These are phyloP conservation scores for Tragelaphus strepsiceros DNA, from an alignment of 2,113 vertebrate species.

Conservation along the genomic window DNA sequence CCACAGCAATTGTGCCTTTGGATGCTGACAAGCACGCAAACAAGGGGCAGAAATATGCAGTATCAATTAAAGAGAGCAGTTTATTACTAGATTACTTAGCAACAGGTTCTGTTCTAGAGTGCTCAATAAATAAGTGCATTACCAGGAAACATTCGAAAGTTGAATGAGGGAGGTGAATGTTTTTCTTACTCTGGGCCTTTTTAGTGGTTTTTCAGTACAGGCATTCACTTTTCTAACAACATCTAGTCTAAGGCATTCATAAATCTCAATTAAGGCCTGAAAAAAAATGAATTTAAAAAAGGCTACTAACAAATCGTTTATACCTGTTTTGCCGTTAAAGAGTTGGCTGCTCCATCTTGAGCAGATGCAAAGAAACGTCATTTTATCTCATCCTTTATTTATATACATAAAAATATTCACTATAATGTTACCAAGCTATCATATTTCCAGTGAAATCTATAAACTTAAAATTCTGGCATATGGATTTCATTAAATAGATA, in stretches of 20 bases:
- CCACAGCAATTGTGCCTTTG: constrained; percentile 61
- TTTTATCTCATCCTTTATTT: not conserved
- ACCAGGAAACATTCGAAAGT: constrained; percentile 45
- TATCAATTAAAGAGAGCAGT: constrained; percentile 73
- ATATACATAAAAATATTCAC: not conserved
- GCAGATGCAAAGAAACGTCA: not conserved
- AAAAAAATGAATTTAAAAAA: not conserved
- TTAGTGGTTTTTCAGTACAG: not conserved
- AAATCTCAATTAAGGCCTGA: not conserved
- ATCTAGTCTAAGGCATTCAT: not conserved
- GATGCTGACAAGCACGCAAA: constrained; percentile 69
- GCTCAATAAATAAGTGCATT: constrained; percentile 61
- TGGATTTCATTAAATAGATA: constrained; percentile 66
- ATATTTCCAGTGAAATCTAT: not conserved
- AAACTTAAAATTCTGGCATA: constrained; percentile 22
- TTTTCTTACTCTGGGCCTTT: not conserved
- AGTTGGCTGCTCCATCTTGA: not conserved
- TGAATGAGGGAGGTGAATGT: constrained; percentile 46
- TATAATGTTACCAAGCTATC: not conserved
- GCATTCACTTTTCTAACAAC: not conserved
- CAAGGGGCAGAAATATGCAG: constrained; percentile 62
- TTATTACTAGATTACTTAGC: constrained; percentile 73
- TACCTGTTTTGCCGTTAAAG: not conserved
- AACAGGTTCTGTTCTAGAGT: constrained; percentile 74
- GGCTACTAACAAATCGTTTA: not conserved